Base-by-base conservation (phyloP, 64 coral and sea anemone species). In the Montipora efflorescens region DNA sequence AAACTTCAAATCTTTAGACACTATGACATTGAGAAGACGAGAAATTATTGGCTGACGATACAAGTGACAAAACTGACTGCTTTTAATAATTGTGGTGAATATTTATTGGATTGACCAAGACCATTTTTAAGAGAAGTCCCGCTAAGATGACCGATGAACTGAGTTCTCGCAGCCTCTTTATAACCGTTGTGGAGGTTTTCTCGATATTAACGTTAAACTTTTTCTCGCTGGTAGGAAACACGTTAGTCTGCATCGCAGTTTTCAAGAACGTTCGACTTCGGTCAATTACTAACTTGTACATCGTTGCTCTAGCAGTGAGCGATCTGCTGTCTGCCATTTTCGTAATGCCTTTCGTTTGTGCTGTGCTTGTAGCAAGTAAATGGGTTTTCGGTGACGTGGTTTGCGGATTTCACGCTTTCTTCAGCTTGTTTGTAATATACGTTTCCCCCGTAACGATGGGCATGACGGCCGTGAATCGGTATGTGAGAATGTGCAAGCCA, bases 211-310 rank as follows among this genome's bases (percentile, higher is more conserved):
- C 52, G 11, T 25, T 83, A 3, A 53, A 83, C 51, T 4, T 83
- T 28, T 36, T 59, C 0, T 47, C 80, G 0, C 22, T 83, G 44
- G 3, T 43, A 59, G 80, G 52, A 19, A 83, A 83, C 53, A 59
- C 55, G 16, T 44, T 83, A 16, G 80, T 83, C 23, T 83, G 80
- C 15, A 25, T 83, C 7, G 20, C 51, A 12, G 52, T 83, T 13
- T 83, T 62, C 19, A 83, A 83, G 61, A 83, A 83, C 53, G 13
- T 7, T 28, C 47, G 80, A 55, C 80, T 83, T 5, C 48, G 80
- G 4, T 18, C 80, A 19, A 59, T 20, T 25, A 59, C 55, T 9
- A 28, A 59, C 18, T 59, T 52, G 11, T 13, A 59, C 23, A 83
- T 83, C 36, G n/a, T 83, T 83, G 80, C 80, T 21, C 55, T 83